Percentiles rank a stretch among this genome's conserved stretches.
Evolutionary conservation across 2,888 invertebrate genomes (phyloP).

Genomic region (Bembecia ichneumoniformis): DNA sequence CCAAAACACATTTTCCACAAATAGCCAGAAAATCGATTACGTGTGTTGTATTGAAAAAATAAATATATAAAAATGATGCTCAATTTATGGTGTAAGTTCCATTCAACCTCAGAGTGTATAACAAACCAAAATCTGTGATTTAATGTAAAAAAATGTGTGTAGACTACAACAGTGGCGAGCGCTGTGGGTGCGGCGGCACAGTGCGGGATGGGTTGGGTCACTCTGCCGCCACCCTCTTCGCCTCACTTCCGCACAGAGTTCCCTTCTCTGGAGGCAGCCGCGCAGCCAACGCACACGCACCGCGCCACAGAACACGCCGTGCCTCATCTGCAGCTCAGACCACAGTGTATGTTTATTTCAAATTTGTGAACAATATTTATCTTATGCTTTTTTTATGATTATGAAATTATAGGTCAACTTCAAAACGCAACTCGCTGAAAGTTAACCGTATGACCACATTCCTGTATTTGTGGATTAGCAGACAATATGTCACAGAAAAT

Average conservation of each 20-base stretch:
- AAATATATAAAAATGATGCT: too few species aligned
- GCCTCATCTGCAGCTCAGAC: conserved; percentile 59
- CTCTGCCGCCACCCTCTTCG: conserved; percentile 79
- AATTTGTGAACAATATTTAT: too few species aligned
- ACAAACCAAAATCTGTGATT: too few species aligned
- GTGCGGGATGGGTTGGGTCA: conserved; percentile 60
- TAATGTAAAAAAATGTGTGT: not conserved
- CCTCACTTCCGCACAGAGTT: conserved; percentile 97
- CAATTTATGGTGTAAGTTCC: too few species aligned
- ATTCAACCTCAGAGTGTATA: too few species aligned
- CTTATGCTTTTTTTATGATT: not conserved
- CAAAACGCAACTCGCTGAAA: too few species aligned
- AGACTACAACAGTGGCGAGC: conserved; percentile 66
- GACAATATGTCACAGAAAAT: too few species aligned
- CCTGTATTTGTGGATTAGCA: too few species aligned
- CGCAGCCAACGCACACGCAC: conserved; percentile 76
- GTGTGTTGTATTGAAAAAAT: too few species aligned
- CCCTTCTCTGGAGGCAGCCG: conserved; percentile 82
- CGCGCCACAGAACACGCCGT: conserved; percentile 52
- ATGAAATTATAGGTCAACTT: not conserved
- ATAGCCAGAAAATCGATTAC: too few species aligned
- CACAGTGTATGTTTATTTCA: conserved; percentile 50
- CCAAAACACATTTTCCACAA: too few species aligned
- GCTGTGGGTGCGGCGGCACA: conserved; percentile 74
- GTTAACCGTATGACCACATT: too few species aligned